Evolutionary conservation across 2,113 vertebrate genomes (phyloP), one percentile per base, ranked within the genome.

Genomic region (Rallus limicola): DNA sequence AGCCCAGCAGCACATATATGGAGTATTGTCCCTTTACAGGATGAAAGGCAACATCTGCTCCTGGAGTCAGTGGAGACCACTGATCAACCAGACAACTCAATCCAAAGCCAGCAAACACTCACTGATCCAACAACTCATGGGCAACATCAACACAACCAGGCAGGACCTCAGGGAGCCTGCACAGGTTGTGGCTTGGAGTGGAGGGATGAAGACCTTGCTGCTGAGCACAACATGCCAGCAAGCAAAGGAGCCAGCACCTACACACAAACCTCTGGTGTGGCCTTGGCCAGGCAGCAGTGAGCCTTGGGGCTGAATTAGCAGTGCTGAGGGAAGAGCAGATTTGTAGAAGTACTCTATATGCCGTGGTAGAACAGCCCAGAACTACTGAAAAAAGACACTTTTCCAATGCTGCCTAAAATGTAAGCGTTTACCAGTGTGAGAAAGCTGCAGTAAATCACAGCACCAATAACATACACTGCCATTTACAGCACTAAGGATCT

Each of bases 21-120:
- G 33, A 20, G 21, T 44, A 12, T 46, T 62, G 69, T 20, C 33
- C 11, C 77, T 88, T 53, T 53, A 48, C 29, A 69, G 75, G 48
- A 38, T 62, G 62, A 58, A 80, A 85, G 62, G 18, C 65, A 75
- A 52, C 11, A 6, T 9, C 58, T 92, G 50, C 53, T 77, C 23
- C 58, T n/a, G 29, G 38, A 4, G 53, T 29, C 63, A 4, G 53
- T 4, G 65, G 2, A 13, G n/a, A 36, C 29, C 36, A 17, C 34
- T 76, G 79, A 2, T 44, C 53, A 31, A 11, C 9, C 13, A 65
- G 34, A 8, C 8, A 67, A n/a, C 36, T 52, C 78, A 63, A 38
- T 40, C 4, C 0, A 0, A 65, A 67, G 50, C 29, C 17, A 81
- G 34, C 3, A 40, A 33, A 4, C 0, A 0, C 13, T 19, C 48